Evolutionary conservation across 2,797 vertebrate species (phyloP), one percentile per base, ranked within the genome.

Genomic region (Urophycis tenuis): DNA sequence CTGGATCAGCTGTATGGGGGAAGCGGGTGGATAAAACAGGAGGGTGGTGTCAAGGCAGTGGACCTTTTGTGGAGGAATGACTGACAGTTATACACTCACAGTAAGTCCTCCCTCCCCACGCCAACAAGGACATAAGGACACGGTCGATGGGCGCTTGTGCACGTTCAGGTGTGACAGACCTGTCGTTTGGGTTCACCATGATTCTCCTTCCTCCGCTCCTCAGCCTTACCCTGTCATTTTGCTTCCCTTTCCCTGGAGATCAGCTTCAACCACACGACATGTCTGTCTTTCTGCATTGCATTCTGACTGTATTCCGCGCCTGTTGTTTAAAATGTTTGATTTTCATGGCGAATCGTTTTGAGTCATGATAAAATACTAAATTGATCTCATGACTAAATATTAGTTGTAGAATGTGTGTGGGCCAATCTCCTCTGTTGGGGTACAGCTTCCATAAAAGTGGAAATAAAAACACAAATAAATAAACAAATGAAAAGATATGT

Each of bases 1-100:
- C 74, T 36, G 33, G 79, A 81, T 73, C 45, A 75, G 73, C 36
- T 80, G 71, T 75, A 82, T 71, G 75, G 86, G 83, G 75, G 74
- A 71, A 71, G 78, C 60, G 77, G 76, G 77, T 79, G 67, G 84
- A 76, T 79, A 75, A 80, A 83, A 53, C 11, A 73, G 74, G 33
- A 10, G 45, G 64, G 74, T 60, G n/a, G 34, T 70, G 76, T 36
- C 29, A 32, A 31, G 67, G 67, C 1, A 30, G 67, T 14, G 67
- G 67, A 15, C 31, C 31, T 70, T 70, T 19, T 12, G 29, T n/a
- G n/a, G 53, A 60, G 53, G n/a, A 25, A 60, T 25, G n/a, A 60
- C 53, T 1, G n/a, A 19, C 53, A 60, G 53, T 60, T 25, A 25
- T 60, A 25, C 6, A n/a, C 22, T 41, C 39, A 41, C 39, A 41